These are phyloP conservation scores for Bactericera cockerelli DNA, from an alignment of 1,140 invertebrate genomes.

Conservation along the genomic window DNA sequence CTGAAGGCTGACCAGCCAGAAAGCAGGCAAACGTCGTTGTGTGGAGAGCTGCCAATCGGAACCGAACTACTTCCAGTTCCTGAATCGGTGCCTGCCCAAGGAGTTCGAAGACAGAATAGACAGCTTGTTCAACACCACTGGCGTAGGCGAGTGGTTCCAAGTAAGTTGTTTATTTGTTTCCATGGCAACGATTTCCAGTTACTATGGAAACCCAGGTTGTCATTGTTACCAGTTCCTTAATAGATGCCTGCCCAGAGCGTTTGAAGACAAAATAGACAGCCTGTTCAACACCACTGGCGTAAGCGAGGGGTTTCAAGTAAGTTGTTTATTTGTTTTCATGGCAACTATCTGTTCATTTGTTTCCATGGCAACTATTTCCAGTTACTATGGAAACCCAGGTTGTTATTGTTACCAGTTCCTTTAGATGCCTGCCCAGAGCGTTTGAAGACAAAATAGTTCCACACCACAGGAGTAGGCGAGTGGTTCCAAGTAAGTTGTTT, in stretches of 20 bases:
- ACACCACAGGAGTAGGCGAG: conserved; percentile 34
- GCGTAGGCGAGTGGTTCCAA: conserved; percentile 36
- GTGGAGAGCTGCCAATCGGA: conserved; percentile 31
- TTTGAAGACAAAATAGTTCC: conserved; percentile 29
- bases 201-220: conserved; percentile 9
- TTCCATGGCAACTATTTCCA: too few relatives aligned
- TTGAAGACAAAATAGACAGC: conserved; percentile 28
- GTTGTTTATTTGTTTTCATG: too few relatives aligned
- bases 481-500: conserved; percentile 36
- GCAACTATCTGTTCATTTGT: too few relatives aligned
- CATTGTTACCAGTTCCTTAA: conserved; percentile 36
- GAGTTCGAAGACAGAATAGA: conserved; percentile 28
- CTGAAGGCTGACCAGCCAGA: conserved; percentile 22
- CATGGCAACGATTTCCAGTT: conserved; percentile 8
- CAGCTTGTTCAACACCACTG: conserved; percentile 33
- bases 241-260: conserved; percentile 35
- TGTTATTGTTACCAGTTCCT: conserved; percentile 34
- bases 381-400: conserved; percentile 11
- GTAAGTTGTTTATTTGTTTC: conserved; percentile 27
- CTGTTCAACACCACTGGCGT: conserved; percentile 35
- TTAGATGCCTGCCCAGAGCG: conserved; percentile 38
- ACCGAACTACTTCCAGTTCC: conserved; percentile 31
- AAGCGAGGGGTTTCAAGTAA: conserved; percentile 36
- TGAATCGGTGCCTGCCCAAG: conserved; percentile 39
- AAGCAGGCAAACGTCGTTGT: conserved; percentile 30